Percentiles rank a stretch among this genome's conserved stretches.
These are phyloP conservation scores for Anas bernieri DNA, from an alignment of 2,797 vertebrate species.

Conservation along the genomic window DNA sequence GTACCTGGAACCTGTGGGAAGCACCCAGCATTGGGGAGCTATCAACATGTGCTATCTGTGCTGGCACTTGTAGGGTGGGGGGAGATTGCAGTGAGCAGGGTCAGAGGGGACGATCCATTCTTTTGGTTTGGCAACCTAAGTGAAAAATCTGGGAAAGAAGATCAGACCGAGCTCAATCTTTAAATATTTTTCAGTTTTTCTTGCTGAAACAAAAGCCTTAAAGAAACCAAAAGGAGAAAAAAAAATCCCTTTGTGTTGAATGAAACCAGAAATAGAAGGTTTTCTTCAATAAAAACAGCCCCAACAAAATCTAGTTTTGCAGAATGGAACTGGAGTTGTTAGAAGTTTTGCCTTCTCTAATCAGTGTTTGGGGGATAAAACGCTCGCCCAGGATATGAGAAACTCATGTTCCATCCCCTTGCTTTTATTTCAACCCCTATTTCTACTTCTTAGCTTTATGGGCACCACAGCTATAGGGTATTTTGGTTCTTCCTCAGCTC, in stretches of 20 bases:
- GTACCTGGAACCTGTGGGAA: slow-evolving; percentile 52
- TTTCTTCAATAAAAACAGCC: neutral
- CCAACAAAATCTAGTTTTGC: neutral
- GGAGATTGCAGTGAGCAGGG: slow-evolving; percentile 42
- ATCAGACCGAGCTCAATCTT: slow-evolving; percentile 50
- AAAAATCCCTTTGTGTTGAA: slow-evolving; percentile 52
- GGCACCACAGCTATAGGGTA: neutral
- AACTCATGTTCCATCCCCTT: neutral
- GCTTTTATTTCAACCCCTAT: neutral
- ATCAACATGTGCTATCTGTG: slow-evolving; percentile 59
- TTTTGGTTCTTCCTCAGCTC: slow-evolving; percentile 44
- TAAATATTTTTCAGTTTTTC: slow-evolving; percentile 64
- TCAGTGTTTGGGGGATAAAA: slow-evolving; percentile 12
- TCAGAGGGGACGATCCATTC: slow-evolving; percentile 26
- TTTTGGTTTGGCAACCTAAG: slow-evolving; percentile 65
- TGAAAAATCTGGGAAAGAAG: slow-evolving; percentile 65
- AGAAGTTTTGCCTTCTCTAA: slow-evolving; percentile 40
- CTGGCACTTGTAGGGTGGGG: neutral
- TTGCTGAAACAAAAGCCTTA: slow-evolving; percentile 65
- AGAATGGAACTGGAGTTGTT: neutral
- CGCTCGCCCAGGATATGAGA: fast-evolving
- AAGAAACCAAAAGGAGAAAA: slow-evolving; percentile 52
- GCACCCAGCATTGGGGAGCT: slow-evolving; percentile 41
- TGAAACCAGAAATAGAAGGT: slow-evolving; percentile 64
- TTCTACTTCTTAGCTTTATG: slow-evolving; percentile 12